These are phyloP conservation scores for Parasteatoda tepidariorum DNA, from an alignment of 1,140 invertebrate species.

Conservation along the genomic window DNA sequence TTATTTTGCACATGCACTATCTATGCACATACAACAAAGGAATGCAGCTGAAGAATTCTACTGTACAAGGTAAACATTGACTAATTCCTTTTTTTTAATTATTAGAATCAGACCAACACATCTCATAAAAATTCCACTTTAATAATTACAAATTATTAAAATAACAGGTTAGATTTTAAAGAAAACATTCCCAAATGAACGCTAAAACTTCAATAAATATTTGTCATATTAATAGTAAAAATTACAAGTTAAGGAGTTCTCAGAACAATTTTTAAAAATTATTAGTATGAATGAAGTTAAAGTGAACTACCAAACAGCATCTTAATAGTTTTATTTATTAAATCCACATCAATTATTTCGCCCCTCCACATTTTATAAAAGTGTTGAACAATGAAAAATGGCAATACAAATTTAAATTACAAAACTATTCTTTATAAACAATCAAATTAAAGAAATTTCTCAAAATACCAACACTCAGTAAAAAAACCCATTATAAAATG, in stretches of 20 bases:
- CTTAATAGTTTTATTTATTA: not conserved
- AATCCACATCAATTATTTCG: not conserved
- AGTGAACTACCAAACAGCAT: not conserved
- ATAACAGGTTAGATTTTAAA: not conserved
- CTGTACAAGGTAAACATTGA: conserved; percentile 37
- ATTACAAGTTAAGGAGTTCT: not conserved
- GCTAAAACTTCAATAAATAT: not conserved
- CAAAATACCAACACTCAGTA: not conserved
- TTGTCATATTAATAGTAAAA: not conserved
- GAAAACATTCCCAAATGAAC: not conserved
- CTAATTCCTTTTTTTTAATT: not conserved
- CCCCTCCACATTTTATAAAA: not conserved
- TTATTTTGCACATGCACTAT: conserved; percentile 44
- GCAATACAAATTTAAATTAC: not conserved
- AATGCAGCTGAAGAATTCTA: conserved; percentile 46
- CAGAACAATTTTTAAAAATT: not conserved
- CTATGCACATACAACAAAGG: conserved; percentile 51
- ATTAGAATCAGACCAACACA: not conserved
- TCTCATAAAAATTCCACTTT: not conserved
- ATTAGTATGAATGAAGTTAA: not conserved
- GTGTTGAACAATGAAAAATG: not conserved
- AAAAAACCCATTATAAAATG: not conserved
- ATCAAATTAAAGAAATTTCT: not conserved
- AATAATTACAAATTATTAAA: not conserved
- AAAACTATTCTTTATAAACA: not conserved